A percentile compares a stretch with the other conserved stretches of the same genome.
Evolutionary conservation across 2,797 vertebrate species (phyloP).

Genomic region (Eleutherodactylus coqui): DNA sequence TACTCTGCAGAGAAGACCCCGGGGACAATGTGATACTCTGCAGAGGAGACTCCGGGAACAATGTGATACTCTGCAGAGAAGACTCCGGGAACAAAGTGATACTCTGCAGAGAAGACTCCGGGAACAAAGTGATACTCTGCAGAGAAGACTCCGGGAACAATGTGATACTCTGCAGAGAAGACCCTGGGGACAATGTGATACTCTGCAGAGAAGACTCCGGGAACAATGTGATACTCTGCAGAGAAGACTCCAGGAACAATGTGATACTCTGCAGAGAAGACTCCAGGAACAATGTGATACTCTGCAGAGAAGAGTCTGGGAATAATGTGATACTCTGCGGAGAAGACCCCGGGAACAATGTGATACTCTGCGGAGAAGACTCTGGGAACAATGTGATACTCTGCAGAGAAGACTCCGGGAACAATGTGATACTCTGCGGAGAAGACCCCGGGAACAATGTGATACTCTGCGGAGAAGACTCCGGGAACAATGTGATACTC

Average conservation of each 20-base stretch:
- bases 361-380: conserved; percentile 10
- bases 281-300: conserved; percentile 3
- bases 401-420: conserved; percentile 2
- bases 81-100: not conserved
- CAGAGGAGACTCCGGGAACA: not conserved
- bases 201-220: not conserved
- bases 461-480: conserved; percentile 5
- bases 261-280: no score
- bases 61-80: conserved; percentile 23
- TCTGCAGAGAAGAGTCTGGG: not conserved
- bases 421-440: no score
- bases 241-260: not conserved
- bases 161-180: no score
- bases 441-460: no score
- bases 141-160: not conserved
- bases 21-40: not conserved
- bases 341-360: no score
- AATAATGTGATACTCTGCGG: no score
- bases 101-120: no score
- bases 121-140: conserved; percentile 3
- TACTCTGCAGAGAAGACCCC: not conserved
- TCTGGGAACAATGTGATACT: not conserved
- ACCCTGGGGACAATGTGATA: not conserved
- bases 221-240: conserved; percentile 9
- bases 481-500: not conserved